These are phyloP conservation scores for Heptranchias perlo DNA, from an alignment of 2,113 vertebrate species.

Conservation along the genomic window DNA sequence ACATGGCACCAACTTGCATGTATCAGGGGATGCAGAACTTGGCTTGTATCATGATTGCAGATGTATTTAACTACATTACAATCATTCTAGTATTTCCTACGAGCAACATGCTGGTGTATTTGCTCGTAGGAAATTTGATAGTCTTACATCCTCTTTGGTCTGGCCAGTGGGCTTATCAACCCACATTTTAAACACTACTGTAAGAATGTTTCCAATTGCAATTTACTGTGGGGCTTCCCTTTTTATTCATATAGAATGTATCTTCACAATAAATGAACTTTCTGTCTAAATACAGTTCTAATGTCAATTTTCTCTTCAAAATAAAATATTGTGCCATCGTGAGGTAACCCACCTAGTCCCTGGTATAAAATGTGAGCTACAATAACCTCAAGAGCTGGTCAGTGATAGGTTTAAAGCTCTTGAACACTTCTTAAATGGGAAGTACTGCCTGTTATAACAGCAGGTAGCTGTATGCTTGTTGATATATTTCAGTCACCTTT, in stretches of 20 bases:
- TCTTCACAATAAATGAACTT: not conserved
- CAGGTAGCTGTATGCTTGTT: not conserved
- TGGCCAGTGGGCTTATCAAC: not conserved
- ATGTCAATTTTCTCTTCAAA: not conserved
- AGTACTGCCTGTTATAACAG: not conserved
- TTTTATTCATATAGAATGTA: not conserved
- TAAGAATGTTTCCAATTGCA: not conserved
- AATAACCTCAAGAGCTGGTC: not conserved
- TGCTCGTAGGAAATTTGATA: not conserved
- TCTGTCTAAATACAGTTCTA: not conserved
- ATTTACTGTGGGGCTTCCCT: not conserved
- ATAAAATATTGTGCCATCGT: not conserved
- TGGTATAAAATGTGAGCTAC: not conserved
- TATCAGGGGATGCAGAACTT: too few species aligned
- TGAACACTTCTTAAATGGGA: not conserved
- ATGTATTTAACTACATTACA: not conserved
- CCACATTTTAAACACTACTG: too few species aligned
- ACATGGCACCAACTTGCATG: not conserved
- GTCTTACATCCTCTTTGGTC: not conserved
- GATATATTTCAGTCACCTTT: too few species aligned
- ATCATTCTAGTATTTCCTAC: not conserved
- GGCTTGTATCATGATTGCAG: not conserved
- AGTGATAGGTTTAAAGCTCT: not conserved
- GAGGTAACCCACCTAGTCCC: not conserved
- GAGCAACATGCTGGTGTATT: not conserved